Conservation (phyloP, 2,113 vertebrate genomes). For the Hypanus sabinus region DNA sequence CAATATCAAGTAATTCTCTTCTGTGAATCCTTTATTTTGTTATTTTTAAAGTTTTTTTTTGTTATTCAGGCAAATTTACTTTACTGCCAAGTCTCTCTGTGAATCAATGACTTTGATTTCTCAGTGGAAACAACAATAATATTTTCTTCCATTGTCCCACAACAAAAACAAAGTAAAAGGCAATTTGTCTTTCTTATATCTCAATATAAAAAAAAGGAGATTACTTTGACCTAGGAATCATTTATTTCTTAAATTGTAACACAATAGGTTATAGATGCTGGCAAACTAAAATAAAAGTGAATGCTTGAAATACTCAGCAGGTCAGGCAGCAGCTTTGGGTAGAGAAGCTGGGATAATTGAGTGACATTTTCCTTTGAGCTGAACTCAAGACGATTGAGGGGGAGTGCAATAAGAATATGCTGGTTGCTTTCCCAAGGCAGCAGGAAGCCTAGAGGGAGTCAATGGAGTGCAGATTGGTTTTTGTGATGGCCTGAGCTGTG, state of each 20-base stretch:
- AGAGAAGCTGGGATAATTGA: too few species aligned
- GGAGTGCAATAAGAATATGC: too few species aligned
- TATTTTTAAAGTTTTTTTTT: neutral
- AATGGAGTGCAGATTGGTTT: too few species aligned
- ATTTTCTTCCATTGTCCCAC: neutral
- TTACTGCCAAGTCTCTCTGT: neutral
- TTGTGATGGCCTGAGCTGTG: too few species aligned
- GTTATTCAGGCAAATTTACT: neutral
- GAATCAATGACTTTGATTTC: neutral
- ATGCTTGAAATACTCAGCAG: too few species aligned
- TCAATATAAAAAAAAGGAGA: neutral
- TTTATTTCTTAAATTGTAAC: neutral
- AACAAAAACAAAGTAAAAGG: neutral
- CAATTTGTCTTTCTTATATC: neutral
- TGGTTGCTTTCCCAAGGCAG: too few species aligned
- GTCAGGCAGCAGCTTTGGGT: too few species aligned
- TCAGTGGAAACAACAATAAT: neutral
- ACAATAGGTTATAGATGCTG: too few species aligned
- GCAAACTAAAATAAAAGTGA: too few species aligned
- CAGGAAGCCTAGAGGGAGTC: too few species aligned
- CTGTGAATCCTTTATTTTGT: neutral
- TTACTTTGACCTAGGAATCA: neutral
- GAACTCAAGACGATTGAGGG: neutral
- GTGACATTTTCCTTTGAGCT: neutral
- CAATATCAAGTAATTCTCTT: neutral